A percentile compares a stretch with the other conserved stretches of the same genome.
These are phyloP conservation scores for Holocentrus rufus DNA, from an alignment of 2,797 vertebrate genomes.

Conservation along the genomic window DNA sequence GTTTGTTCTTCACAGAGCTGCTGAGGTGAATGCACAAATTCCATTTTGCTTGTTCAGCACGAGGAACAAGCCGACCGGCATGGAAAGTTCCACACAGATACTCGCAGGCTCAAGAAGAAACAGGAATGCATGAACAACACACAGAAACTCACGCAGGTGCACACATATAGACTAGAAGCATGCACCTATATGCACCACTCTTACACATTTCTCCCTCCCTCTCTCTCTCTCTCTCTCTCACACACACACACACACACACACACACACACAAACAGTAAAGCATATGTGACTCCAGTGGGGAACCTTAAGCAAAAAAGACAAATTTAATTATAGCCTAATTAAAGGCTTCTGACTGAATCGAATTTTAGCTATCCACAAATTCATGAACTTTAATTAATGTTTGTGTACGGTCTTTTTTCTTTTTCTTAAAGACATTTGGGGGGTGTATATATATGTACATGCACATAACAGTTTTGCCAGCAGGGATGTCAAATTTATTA, in stretches of 20 bases:
- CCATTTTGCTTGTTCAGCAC: neutral
- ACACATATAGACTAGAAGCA: neutral
- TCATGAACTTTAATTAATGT: too few relatives aligned
- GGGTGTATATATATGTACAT: neutral
- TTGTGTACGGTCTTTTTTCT: too few relatives aligned
- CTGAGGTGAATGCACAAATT: slow-evolving; percentile 30
- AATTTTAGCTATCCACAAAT: too few relatives aligned
- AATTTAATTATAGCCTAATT: too few relatives aligned
- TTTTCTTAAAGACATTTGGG: neutral
- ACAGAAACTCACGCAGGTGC: neutral
- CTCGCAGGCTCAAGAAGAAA: neutral
- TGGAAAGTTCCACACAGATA: neutral
- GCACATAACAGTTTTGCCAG: neutral
- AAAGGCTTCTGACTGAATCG: too few relatives aligned
- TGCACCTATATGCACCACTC: too few relatives aligned
- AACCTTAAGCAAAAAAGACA: neutral
- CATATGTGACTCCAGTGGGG: slow-evolving; percentile 4
- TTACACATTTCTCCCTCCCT: neutral
- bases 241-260: slow-evolving; percentile 8
- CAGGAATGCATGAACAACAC: neutral
- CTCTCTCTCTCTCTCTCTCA: neutral
- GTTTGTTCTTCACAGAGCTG: slow-evolving; percentile 12
- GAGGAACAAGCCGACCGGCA: neutral
- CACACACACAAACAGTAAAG: neutral
- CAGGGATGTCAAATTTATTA: neutral